Evolutionary conservation across 2,113 vertebrate species (phyloP).

Genomic region (Lethenteron reissneri): DNA sequence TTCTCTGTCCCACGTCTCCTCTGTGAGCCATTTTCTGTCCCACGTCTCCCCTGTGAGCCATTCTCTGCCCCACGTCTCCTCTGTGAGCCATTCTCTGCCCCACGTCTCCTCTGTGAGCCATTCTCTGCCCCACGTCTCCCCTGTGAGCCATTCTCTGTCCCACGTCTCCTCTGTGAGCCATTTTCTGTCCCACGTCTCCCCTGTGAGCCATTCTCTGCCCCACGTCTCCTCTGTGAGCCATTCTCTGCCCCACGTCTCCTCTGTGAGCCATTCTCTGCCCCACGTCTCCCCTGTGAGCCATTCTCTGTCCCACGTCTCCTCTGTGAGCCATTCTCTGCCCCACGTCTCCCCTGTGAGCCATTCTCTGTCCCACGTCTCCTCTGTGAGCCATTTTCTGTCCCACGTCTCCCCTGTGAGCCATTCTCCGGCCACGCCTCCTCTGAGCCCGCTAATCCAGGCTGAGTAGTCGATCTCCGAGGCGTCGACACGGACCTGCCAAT

Average conservation of each 20-base stretch:
- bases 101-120: not conserved
- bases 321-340: not conserved
- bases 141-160: not conserved
- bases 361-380: too few relatives aligned
- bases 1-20: not conserved
- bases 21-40: not conserved
- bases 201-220: not conserved
- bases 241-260: too few relatives aligned
- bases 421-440: too few relatives aligned
- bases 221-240: not conserved
- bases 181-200: not conserved
- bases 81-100: not conserved
- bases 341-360: not conserved
- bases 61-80: not conserved
- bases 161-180: not conserved
- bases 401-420: too few relatives aligned
- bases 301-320: not conserved
- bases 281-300: not conserved
- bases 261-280: not conserved
- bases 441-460: too few relatives aligned
- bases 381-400: too few relatives aligned
- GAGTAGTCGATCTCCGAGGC: too few relatives aligned
- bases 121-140: not conserved
- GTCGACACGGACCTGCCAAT: too few relatives aligned
- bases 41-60: not conserved